These are phyloP conservation scores for Odontophorus gujanensis DNA, from an alignment of 2,113 vertebrate species.

Conservation along the genomic window DNA sequence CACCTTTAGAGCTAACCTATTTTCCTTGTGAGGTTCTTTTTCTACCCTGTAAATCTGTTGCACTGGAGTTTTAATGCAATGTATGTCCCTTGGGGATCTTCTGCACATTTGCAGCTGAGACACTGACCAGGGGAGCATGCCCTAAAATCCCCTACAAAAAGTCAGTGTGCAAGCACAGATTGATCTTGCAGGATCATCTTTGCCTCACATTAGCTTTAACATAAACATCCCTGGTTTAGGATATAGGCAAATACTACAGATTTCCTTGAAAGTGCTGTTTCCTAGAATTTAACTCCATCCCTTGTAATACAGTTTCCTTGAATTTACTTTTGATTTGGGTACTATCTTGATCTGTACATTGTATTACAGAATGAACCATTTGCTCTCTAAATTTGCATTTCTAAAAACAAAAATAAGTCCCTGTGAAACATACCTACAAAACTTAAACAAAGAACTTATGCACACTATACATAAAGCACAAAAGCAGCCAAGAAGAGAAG, in stretches of 20 bases:
- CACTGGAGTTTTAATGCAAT: neutral
- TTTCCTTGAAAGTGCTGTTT: neutral
- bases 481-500: neutral
- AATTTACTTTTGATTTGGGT: neutral
- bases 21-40: neutral
- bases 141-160: neutral
- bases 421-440: fast-evolving
- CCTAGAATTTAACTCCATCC: neutral
- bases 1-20: neutral
- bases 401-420: neutral
- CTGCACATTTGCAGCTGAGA: neutral
- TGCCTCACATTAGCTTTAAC: neutral
- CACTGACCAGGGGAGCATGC: neutral
- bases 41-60: neutral
- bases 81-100: neutral
- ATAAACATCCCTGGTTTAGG: neutral
- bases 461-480: neutral
- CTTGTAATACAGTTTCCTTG: neutral
- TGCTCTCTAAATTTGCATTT: neutral
- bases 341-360: neutral
- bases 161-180: neutral
- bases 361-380: neutral
- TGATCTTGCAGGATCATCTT: neutral
- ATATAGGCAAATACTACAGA: neutral
- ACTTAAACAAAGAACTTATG: neutral